Base-by-base conservation (phyloP, 2,113 vertebrate species). In the Platysternon megacephalum region DNA sequence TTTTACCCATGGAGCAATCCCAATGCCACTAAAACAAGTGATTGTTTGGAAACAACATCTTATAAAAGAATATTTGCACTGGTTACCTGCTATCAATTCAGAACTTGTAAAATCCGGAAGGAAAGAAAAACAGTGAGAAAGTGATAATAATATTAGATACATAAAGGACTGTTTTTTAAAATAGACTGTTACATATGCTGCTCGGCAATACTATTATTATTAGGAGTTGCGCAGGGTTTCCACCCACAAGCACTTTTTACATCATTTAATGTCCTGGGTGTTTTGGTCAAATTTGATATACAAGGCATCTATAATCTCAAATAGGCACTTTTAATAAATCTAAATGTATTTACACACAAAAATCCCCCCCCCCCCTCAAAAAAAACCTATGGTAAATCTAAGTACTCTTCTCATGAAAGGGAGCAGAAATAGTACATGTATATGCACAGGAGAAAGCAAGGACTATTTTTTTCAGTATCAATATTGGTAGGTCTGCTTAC, bases 181-280 rank as follows among this genome's bases (percentile, higher is more conserved):
- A 86, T 84, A 53, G 11, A 51, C n/a, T 81, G 79, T 76, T 90
- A 93, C 84, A 82, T 72, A 51, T 48, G 76, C 58, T 85, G 84
- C 82, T 93, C 51, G 53, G 53, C 35, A 93, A 16, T 3, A 0
- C 53, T 95, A 51, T 83, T 90, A 48, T 94, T 91, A 48, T 91
- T 90, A 65, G 49, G 91, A 93, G 85, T 90, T 89, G 21, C 51
- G 94, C 86, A 87, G 74, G 94, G 55, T 97, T 94, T 97, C 91
- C 91, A 90, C 48, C 93, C 35, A 84, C n/a, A 84, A 82, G 82
- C 32, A 44, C 76, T 84, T 95, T 79, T 93, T 89, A 86, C 84
- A 86, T 94, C 96, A 95, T 85, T 39, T 5, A 89, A 44, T 87
- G 94, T 90, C 44, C 82, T 94, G 78, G 72, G 48, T 61, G 19